These are phyloP conservation scores for Caenorhabditis becei DNA, from an alignment of 2,888 invertebrate genomes.

Conservation along the genomic window DNA sequence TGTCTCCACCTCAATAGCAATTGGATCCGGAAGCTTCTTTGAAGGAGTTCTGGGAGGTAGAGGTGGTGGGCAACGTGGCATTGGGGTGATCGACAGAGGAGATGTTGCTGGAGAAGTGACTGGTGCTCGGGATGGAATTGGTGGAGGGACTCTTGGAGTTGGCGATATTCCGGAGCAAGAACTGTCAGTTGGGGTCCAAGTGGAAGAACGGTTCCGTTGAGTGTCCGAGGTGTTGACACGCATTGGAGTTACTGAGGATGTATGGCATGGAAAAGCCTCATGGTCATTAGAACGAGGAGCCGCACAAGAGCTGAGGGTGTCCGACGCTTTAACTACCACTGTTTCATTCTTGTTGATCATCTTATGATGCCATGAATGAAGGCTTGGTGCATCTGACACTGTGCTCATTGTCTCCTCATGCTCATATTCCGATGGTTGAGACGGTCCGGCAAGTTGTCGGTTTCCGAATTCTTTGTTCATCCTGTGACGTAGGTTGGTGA, in stretches of 20 bases:
- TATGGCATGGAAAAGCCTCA: constrained; percentile 8
- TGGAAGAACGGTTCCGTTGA: not conserved
- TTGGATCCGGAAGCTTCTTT: constrained; percentile 70
- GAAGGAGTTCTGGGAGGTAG: constrained; percentile 71
- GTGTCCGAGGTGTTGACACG: constrained; percentile 9
- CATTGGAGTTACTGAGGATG: constrained; percentile 14
- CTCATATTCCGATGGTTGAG: constrained; percentile 19
- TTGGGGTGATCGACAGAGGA: constrained; percentile 24
- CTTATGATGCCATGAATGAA: constrained; percentile 68
- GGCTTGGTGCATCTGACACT: constrained; percentile 65
- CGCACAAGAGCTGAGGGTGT: constrained; percentile 64
- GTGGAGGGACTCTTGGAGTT: constrained; percentile 36
- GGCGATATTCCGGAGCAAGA: constrained; percentile 18
- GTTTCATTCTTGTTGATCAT: constrained; percentile 61
- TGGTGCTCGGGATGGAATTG: constrained; percentile 47
- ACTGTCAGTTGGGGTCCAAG: constrained; percentile 41
- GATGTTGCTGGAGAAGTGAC: constrained; percentile 43
- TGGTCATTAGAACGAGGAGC: constrained; percentile 27
- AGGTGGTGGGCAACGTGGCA: constrained; percentile 68
- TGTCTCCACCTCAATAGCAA: constrained; percentile 58
- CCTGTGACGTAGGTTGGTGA: constrained; percentile 60
- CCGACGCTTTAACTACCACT: constrained; percentile 59
- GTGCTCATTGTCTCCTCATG: constrained; percentile 65
- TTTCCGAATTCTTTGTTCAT: constrained; percentile 73
- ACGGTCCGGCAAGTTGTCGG: constrained; percentile 35